Percentiles rank a stretch among this genome's conserved stretches.
Evolutionary conservation across 2,888 invertebrate species (phyloP).

Genomic region (Cryptophagus acutangulus): DNA sequence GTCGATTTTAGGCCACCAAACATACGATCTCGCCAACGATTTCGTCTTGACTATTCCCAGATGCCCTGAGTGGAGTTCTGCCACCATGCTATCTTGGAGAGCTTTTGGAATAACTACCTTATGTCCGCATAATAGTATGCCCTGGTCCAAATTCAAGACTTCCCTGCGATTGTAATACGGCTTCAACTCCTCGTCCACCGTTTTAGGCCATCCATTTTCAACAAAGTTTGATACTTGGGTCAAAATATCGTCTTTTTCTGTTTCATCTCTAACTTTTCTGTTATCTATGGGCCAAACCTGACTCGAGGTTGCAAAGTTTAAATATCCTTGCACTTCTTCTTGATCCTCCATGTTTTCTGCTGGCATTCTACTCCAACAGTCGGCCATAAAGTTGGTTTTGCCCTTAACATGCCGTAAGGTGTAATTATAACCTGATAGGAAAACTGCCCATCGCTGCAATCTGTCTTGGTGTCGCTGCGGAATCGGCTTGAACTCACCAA

Average conservation of each 20-base stretch:
- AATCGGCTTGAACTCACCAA: conserved; percentile 11
- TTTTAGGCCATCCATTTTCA: conserved; percentile 6
- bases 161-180: conserved; percentile 10
- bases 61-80: conserved; percentile 23
- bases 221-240: conserved; percentile 4
- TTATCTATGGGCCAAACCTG: conserved; percentile 3
- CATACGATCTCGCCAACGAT: conserved; percentile 8
- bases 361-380: not conserved
- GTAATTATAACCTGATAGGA: not conserved
- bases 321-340: not conserved
- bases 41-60: conserved; percentile 17
- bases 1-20: conserved; percentile 12
- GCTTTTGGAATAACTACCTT: conserved; percentile 11
- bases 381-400: not conserved
- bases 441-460: conserved; percentile 9
- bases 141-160: conserved; percentile 10
- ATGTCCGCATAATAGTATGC: conserved; percentile 10
- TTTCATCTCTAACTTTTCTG: not conserved
- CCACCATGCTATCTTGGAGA: conserved; percentile 7
- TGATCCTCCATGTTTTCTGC: not conserved
- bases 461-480: conserved; percentile 8
- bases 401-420: not conserved
- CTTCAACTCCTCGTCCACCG: conserved; percentile 6
- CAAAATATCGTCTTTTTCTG: not conserved
- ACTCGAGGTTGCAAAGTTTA: conserved; percentile 4